Percentiles rank a stretch among this genome's conserved stretches.
Conservation (phyloP, 2,888 invertebrate genomes). For the Antheraea assamensis region DNA sequence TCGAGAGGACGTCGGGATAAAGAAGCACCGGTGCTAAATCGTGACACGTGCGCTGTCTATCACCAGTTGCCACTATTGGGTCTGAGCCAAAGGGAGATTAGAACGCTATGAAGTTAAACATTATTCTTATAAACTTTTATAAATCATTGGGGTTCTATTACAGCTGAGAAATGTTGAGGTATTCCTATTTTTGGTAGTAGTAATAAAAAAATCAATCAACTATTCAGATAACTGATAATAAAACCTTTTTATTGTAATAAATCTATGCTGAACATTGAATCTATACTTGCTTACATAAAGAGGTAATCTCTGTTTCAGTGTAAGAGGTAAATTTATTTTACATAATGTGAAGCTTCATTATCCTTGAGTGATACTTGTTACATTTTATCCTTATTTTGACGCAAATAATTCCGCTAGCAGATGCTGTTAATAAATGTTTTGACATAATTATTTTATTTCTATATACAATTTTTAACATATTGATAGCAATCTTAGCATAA, state of each 20-base stretch:
- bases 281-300: too few relatives aligned
- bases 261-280: neutral
- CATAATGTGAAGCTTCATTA: too few relatives aligned
- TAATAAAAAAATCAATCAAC: neutral
- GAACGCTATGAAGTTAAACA: slow-evolving; percentile 15
- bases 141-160: neutral
- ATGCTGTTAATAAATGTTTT: too few relatives aligned
- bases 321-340: too few relatives aligned
- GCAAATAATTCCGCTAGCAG: too few relatives aligned
- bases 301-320: too few relatives aligned
- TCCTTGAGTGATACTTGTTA: too few relatives aligned
- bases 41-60: slow-evolving; percentile 76
- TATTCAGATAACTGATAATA: neutral
- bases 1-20: slow-evolving; percentile 52
- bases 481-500: too few relatives aligned
- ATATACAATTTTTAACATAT: too few relatives aligned
- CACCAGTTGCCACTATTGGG: slow-evolving; percentile 76
- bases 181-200: neutral
- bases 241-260: neutral
- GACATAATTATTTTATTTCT: too few relatives aligned
- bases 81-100: slow-evolving; percentile 55
- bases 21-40: slow-evolving; percentile 65
- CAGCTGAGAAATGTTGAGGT: neutral
- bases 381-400: too few relatives aligned
- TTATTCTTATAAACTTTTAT: slow-evolving; percentile 10